A percentile compares a stretch with the other conserved stretches of the same genome.
These are phyloP conservation scores for Neolamprologus modestus DNA, from an alignment of 2,113 vertebrate genomes.

Conservation along the genomic window DNA sequence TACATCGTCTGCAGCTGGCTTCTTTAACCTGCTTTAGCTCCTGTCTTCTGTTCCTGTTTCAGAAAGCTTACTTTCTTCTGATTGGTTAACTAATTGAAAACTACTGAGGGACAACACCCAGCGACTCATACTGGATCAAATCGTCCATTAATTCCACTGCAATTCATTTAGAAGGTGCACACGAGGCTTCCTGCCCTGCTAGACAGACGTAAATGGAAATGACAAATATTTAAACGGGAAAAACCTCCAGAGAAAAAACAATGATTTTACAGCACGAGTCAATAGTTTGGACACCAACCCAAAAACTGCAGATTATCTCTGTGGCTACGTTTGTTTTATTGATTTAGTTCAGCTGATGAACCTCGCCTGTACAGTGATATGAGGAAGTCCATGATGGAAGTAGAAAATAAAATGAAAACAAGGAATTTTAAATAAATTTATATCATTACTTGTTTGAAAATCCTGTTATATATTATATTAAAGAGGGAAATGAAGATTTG, in stretches of 20 bases:
- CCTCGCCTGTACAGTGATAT: rapidly evolving
- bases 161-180: neutral
- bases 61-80: neutral
- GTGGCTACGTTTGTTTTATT: neutral
- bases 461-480: neutral
- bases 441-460: neutral
- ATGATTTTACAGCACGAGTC: neutral
- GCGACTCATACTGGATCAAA: neutral
- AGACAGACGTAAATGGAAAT: neutral
- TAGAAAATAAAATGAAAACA: neutral
- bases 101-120: neutral
- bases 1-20: neutral
- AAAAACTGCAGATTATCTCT: neutral
- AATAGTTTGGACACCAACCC: neutral
- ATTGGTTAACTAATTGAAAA: neutral
- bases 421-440: neutral
- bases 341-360: neutral
- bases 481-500: neutral
- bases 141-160: rapidly evolving
- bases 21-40: neutral
- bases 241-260: neutral
- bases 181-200: rapidly evolving
- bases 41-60: neutral
- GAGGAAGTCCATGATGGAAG: neutral
- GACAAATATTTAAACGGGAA: neutral